A percentile compares a stretch with the other conserved stretches of the same genome.
Evolutionary conservation across 2,888 invertebrate species (phyloP).

Genomic region (Amblyteles armatorius): DNA sequence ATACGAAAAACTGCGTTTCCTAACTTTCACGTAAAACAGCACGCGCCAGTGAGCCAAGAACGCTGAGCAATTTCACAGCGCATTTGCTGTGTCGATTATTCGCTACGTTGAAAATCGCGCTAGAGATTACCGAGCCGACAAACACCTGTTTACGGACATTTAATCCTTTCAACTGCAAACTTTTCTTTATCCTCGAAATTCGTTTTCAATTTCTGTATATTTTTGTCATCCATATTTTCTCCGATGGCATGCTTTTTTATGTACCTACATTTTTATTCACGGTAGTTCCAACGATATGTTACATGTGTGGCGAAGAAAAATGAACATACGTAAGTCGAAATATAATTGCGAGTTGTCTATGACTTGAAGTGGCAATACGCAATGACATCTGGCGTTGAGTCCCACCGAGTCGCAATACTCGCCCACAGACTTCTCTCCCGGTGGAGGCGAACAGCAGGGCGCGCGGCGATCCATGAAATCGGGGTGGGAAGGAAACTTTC

Average conservation of each 20-base stretch:
- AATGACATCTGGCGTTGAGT: too few species aligned
- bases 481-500: slow-evolving; percentile 63
- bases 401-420: too few species aligned
- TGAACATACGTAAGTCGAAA: too few species aligned
- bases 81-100: slow-evolving; percentile 33
- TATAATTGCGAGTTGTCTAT: too few species aligned
- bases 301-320: too few species aligned
- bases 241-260: too few species aligned
- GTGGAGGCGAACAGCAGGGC: slow-evolving; percentile 31
- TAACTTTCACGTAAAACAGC: slow-evolving; percentile 60
- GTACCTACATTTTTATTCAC: too few species aligned
- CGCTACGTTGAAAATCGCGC: slow-evolving; percentile 20
- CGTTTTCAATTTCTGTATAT: too few species aligned
- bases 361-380: too few species aligned
- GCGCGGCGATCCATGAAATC: slow-evolving; percentile 65
- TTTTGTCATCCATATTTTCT: too few species aligned
- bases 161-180: slow-evolving; percentile 16
- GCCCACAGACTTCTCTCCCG: slow-evolving; percentile 37
- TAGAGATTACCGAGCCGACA: background rate
- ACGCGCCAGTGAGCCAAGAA: slow-evolving; percentile 41
- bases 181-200: too few species aligned
- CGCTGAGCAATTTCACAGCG: slow-evolving; percentile 39
- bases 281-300: too few species aligned
- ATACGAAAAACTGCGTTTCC: slow-evolving; percentile 39
- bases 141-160: slow-evolving; percentile 9